Base-by-base conservation (phyloP, 2,888 invertebrate species). In the Microctonus brassicae region DNA sequence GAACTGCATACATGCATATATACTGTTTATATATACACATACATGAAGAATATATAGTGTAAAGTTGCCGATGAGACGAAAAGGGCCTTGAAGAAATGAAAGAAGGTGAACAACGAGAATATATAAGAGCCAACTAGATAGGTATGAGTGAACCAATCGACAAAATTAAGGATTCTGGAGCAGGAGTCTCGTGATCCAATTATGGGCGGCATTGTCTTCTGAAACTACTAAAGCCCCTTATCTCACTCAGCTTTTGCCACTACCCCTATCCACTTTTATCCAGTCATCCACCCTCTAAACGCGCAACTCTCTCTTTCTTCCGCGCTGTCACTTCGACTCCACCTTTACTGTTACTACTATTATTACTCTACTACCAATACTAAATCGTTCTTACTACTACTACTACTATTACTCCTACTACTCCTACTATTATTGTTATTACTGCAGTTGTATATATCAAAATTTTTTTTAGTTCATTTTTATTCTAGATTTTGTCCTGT, bases 131-230 rank as follows among this genome's bases (percentile, higher is more conserved):
- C 74, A 66, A 72, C 70, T 64, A 61, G 57, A 73, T 73, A 73
- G 71, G 73, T 71, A 69, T 74, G 76, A 74, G 77, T 79, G 80
- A 81, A 76, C 78, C 81, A 80, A 81, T 81, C 81, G 81, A 73
- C 75, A 73, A 78, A 83, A 83, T 83, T 83, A 83, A 81, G 81
- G 80, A 83, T 83, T 82, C 82, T 77, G 77, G 76, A 80, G 80
- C 80, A 77, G 77, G 77, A 78, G 77, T 76, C 80, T 82, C 80
- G 79, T 81, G 81, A 83, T 82, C 82, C 82, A 82, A 83, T 83
- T 83, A 83, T 81, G 81, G 78, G 72, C 76, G 79, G 81, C 80
- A 82, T 83, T 83, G 82, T 83, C 82, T 83, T 81, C 78, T 71
- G 78, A 78, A 81, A 80, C 80, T 82, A 79, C 79, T 76, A 79